Evolutionary conservation across 2,888 invertebrate species (phyloP).

Genomic region (Meteorus cinctellus): DNA sequence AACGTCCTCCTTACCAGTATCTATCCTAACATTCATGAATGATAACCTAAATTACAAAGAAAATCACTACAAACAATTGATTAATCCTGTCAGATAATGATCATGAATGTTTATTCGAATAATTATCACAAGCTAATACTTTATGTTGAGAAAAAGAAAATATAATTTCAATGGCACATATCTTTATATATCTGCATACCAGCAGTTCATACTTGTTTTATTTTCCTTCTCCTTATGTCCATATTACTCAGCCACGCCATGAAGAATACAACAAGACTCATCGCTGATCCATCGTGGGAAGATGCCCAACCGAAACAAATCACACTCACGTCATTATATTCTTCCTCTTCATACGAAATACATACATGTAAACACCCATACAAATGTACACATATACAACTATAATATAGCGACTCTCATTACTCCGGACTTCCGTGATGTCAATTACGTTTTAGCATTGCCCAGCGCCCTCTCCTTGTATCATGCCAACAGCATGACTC

Average conservation of each 20-base stretch:
- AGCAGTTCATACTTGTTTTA: background rate
- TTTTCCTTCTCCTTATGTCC: slow-evolving; percentile 3
- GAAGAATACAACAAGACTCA: slow-evolving; percentile 19
- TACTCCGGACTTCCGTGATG: slow-evolving; percentile 55
- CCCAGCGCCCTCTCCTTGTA: slow-evolving; percentile 44
- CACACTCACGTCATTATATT: slow-evolving; percentile 52
- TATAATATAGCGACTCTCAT: slow-evolving; percentile 43
- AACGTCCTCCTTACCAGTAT: no score
- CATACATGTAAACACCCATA: background rate
- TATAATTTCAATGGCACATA: slow-evolving; percentile 6
- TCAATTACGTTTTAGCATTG: slow-evolving; percentile 55
- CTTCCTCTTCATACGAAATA: slow-evolving; percentile 43
- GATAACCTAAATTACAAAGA: background rate
- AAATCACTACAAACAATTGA: background rate
- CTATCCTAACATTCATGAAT: background rate
- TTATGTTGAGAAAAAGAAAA: slow-evolving; percentile 2
- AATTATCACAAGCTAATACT: slow-evolving; percentile 39
- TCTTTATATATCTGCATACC: background rate
- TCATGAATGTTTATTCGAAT: background rate
- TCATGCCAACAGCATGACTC: slow-evolving; percentile 53
- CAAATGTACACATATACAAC: background rate
- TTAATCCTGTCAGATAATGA: background rate
- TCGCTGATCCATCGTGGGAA: slow-evolving; percentile 55
- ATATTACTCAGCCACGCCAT: slow-evolving; percentile 13
- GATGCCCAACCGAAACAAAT: slow-evolving; percentile 50